These are phyloP conservation scores for Nowickia ferox DNA, from an alignment of 2,888 invertebrate genomes.

Conservation along the genomic window DNA sequence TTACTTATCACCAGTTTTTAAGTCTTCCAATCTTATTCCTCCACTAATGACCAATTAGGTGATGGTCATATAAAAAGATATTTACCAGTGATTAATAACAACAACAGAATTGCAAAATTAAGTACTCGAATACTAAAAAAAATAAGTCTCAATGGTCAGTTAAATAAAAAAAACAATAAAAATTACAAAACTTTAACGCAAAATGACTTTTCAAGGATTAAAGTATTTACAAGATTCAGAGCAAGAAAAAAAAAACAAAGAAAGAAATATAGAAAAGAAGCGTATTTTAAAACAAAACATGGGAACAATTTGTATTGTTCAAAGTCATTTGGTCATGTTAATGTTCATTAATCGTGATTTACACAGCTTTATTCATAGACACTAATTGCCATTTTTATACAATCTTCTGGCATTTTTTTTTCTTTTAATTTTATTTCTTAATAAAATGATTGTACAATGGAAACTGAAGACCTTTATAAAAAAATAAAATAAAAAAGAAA, in stretches of 20 bases:
- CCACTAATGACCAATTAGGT: conserved; percentile 39
- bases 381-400: conserved; percentile 67
- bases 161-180: conserved; percentile 27
- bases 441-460: conserved; percentile 53
- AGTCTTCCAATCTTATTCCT: background rate
- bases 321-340: conserved; percentile 73
- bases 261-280: conserved; percentile 5
- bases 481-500: conserved; percentile 17
- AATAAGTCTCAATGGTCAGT: conserved; percentile 59
- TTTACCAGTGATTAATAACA: conserved; percentile 17
- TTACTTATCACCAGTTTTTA: background rate
- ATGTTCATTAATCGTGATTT: conserved; percentile 74
- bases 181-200: conserved; percentile 17
- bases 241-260: conserved; percentile 6
- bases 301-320: conserved; percentile 71
- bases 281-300: conserved; percentile 62
- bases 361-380: conserved; percentile 66
- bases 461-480: conserved; percentile 45
- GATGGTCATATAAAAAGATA: conserved; percentile 29
- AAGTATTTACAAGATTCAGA: conserved; percentile 35
- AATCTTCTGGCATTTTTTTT: conserved; percentile 44
- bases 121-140: conserved; percentile 42
- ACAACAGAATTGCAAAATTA: conserved; percentile 41
- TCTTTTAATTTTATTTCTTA: conserved; percentile 30
- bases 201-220: conserved; percentile 59